Evolutionary conservation across 2,113 vertebrate species (phyloP).

Genomic region (Ranitomeya imitator): DNA sequence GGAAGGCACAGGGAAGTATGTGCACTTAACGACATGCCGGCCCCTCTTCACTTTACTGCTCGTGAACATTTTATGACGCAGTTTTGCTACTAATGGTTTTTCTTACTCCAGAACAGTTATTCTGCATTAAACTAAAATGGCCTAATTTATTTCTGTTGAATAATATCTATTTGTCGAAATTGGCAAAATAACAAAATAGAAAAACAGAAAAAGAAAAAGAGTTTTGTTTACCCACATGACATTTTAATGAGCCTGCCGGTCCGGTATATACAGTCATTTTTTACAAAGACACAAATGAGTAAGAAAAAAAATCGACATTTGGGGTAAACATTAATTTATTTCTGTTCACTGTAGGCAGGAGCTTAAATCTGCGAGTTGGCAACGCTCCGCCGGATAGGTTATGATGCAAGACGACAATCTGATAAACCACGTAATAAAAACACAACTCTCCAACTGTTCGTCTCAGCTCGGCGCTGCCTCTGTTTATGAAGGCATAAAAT

Average conservation of each 20-base stretch:
- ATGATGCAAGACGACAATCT: slow-evolving; percentile 43
- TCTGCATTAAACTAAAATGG: slow-evolving; percentile 30
- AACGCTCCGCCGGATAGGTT: neutral
- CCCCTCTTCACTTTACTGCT: slow-evolving; percentile 30
- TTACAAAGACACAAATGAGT: neutral
- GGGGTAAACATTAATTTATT: slow-evolving; percentile 10
- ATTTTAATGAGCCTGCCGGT: neutral
- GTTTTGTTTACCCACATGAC: neutral
- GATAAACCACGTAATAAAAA: slow-evolving; percentile 51
- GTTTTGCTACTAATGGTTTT: slow-evolving; percentile 34
- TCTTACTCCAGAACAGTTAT: neutral
- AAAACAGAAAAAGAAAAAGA: neutral
- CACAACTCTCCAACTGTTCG: slow-evolving; percentile 17
- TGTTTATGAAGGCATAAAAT: slow-evolving; percentile 53
- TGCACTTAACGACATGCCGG: slow-evolving; percentile 34
- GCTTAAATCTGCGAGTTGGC: slow-evolving; percentile 30
- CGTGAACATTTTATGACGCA: slow-evolving; percentile 23
- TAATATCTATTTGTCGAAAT: slow-evolving; percentile 44
- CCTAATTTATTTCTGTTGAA: slow-evolving; percentile 29
- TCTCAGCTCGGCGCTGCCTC: neutral
- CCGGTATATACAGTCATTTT: neutral
- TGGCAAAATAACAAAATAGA: slow-evolving; percentile 6
- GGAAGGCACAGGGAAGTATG: neutral
- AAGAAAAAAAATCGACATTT: neutral
- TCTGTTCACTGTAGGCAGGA: neutral